phyloP scores from a whole-genome alignment of 2,888 invertebrate genomes.

The Loripinus fragilis region DNA sequence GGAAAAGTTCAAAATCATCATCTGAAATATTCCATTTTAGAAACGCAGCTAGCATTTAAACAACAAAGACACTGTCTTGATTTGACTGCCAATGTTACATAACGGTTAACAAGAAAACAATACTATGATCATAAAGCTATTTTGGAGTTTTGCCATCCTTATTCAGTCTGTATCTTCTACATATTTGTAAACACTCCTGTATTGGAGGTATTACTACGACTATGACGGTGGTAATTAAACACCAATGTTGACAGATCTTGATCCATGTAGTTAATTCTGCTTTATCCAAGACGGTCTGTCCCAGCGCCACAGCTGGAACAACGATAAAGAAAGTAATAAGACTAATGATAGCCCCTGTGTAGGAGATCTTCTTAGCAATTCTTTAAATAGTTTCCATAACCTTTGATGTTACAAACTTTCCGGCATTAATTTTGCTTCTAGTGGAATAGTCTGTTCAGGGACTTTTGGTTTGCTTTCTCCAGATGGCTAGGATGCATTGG shows the following conservation, averaged over 20 bases:
- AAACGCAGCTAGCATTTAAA: too few species aligned
- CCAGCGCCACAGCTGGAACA: conserved; percentile 42
- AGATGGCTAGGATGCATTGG: too few species aligned
- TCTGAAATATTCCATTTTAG: too few species aligned
- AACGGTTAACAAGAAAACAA: conserved; percentile 35
- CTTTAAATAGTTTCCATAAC: conserved; percentile 2
- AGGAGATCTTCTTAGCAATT: neutral
- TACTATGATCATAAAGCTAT: conserved; percentile 26
- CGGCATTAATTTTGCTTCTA: conserved; percentile 44
- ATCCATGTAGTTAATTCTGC: conserved; percentile 43
- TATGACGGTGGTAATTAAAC: conserved; percentile 44
- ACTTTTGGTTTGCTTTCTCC: too few species aligned
- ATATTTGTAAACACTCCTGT: conserved; percentile 50
- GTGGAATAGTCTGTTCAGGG: too few species aligned
- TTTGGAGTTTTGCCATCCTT: too few species aligned
- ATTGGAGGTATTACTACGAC: conserved; percentile 52
- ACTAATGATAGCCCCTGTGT: conserved; percentile 28
- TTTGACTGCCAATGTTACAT: too few species aligned
- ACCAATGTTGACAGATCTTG: conserved; percentile 52
- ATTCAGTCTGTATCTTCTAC: conserved; percentile 34
- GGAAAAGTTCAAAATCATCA: too few species aligned
- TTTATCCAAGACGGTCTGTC: conserved; percentile 34
- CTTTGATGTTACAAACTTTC: conserved; percentile 12
- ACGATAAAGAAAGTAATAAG: conserved; percentile 35
- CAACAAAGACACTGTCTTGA: too few species aligned